Evolutionary conservation across 2,113 vertebrate genomes (phyloP).

Genomic region (Charadrius vociferus): DNA sequence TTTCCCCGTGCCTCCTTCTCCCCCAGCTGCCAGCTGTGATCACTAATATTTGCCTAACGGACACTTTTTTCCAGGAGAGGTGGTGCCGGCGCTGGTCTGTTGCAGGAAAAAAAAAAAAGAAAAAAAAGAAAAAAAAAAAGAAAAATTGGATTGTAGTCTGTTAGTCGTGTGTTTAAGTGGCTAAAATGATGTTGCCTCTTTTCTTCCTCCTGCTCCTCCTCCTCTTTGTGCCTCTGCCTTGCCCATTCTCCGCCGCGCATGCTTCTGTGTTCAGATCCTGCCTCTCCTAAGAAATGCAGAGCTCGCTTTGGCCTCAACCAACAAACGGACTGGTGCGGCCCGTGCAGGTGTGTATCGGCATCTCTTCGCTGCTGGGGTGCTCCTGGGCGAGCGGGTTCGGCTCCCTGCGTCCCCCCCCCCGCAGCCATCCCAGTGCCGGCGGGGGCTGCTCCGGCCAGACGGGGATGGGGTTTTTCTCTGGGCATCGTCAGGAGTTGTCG

Average conservation of each 20-base stretch:
- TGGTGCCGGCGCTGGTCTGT: neutral
- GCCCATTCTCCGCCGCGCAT: conserved; percentile 81
- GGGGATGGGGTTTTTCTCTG: neutral
- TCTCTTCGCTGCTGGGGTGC: conserved; percentile 26
- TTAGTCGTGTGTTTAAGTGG: conserved; percentile 44
- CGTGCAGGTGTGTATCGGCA: conserved; percentile 95
- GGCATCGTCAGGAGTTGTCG: neutral
- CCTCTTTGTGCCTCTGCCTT: conserved; percentile 75
- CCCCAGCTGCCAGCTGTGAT: neutral
- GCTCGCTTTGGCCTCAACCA: conserved; percentile 99
- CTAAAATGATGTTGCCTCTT: conserved; percentile 74
- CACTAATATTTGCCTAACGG: conserved; percentile 9
- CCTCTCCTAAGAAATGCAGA: conserved; percentile 99
- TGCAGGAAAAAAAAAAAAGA: neutral
- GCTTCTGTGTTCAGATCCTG: conserved; percentile 91
- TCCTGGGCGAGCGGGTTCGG: neutral
- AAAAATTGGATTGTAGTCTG: neutral
- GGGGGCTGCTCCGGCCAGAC: neutral
- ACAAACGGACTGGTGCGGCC: conserved; percentile 99
- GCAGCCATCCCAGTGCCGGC: neutral
- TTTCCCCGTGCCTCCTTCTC: neutral
- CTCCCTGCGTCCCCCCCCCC: too few relatives aligned
- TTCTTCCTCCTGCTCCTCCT: conserved; percentile 67
- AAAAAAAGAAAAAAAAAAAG: neutral
- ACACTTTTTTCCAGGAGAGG: conserved; percentile 31